Conservation (phyloP, 2,797 vertebrate genomes). For the Chaetophractus vellerosus region DNA sequence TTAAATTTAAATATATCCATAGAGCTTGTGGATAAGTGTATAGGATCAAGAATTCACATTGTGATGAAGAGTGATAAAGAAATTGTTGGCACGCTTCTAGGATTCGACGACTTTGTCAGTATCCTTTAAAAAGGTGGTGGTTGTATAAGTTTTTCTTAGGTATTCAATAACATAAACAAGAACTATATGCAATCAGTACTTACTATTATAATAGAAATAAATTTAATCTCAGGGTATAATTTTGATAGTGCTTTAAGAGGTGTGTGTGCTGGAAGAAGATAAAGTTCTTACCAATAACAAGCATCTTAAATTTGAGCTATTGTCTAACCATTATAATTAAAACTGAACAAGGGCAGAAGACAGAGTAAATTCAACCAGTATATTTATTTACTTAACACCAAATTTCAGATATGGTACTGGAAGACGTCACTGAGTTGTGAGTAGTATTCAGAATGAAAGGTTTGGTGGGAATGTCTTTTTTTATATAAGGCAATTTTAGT, state of each 20-base stretch:
- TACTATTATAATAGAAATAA: conserved; percentile 20
- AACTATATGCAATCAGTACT: background rate
- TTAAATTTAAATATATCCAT: background rate
- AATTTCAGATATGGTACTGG: conserved; percentile 94
- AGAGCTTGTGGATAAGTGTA: conserved; percentile 97
- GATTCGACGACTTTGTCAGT: conserved; percentile 98
- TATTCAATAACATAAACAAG: background rate
- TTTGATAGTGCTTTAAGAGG: conserved; percentile 45
- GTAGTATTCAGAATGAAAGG: conserved; percentile 84
- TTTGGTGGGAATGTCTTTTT: background rate
- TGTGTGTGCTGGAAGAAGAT: background rate
- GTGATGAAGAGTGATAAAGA: conserved; percentile 98
- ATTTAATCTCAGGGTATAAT: background rate
- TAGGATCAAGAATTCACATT: conserved; percentile 95
- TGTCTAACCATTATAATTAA: conserved; percentile 44
- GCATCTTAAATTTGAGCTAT: conserved; percentile 34
- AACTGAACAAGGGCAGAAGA: conserved; percentile 64
- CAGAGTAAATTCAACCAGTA: conserved; percentile 7
- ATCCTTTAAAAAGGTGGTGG: conserved; percentile 92
- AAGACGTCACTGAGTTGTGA: conserved; percentile 96
- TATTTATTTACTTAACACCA: conserved; percentile 87
- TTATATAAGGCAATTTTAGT: conserved; percentile 32
- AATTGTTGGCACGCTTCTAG: conserved; percentile 94
- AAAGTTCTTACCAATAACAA: background rate
- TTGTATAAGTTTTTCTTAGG: conserved; percentile 1